phyloP scores from a whole-genome alignment of 2,797 vertebrate species.

The Eremophila alpestris region DNA sequence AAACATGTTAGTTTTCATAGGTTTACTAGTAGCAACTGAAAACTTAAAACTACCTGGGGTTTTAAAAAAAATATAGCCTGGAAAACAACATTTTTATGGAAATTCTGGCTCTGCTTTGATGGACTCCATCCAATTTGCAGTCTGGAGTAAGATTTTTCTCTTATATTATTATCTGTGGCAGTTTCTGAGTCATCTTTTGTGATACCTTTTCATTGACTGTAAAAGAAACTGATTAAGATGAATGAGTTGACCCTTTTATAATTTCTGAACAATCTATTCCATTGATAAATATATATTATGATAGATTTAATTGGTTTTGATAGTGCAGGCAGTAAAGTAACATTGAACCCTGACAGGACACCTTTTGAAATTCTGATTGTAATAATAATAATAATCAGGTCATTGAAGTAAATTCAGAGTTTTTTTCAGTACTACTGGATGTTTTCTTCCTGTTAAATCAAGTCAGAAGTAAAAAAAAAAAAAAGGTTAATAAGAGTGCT shows the following conservation, averaged over 20 bases:
- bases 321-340: background rate
- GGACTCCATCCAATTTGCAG: background rate
- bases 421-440: background rate
- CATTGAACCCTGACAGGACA: background rate
- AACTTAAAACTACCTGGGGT: background rate
- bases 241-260: background rate
- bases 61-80: background rate
- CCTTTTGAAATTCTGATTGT: background rate
- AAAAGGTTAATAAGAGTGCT: background rate
- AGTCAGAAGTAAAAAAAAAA: background rate
- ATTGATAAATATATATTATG: background rate
- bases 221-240: background rate
- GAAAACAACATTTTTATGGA: background rate
- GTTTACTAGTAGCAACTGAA: background rate
- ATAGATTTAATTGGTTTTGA: background rate
- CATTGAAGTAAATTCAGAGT: background rate
- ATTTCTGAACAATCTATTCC: background rate
- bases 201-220: background rate
- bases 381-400: background rate
- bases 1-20: background rate
- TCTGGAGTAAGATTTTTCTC: background rate
- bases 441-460: background rate
- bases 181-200: conserved; percentile 3
- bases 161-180: background rate
- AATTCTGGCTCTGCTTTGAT: background rate